Evolutionary conservation across 2,113 vertebrate species (phyloP).

Genomic region (Cranoglanis bouderius): DNA sequence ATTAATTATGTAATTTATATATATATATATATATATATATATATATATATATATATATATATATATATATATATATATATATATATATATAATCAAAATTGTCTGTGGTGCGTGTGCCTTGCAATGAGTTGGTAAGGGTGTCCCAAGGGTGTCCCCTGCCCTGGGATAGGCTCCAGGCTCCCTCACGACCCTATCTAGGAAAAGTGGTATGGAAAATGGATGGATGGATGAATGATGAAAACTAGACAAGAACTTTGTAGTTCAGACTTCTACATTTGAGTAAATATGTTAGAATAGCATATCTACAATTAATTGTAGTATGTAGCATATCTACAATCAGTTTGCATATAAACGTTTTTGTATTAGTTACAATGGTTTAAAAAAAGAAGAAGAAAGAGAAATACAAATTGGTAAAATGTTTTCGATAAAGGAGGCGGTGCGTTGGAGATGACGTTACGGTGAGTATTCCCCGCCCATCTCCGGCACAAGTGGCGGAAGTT

Average conservation of each 20-base stretch:
- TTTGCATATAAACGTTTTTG: not conserved
- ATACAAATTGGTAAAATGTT: not conserved
- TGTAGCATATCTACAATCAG: too few species aligned
- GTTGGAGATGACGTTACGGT: conserved; percentile 54
- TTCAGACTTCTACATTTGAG: not conserved
- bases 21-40: too few species aligned
- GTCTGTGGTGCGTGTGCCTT: too few species aligned
- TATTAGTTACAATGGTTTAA: not conserved
- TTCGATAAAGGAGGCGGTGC: conserved; percentile 39
- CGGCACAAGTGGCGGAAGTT: conserved; percentile 71
- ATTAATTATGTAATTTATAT: not conserved
- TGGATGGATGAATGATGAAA: not conserved
- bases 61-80: too few species aligned
- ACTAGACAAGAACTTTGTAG: not conserved
- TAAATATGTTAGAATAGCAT: not conserved
- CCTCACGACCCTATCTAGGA: too few species aligned
- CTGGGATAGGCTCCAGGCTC: too few species aligned
- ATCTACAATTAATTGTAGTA: not conserved
- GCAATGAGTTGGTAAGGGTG: too few species aligned
- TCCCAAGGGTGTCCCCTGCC: too few species aligned
- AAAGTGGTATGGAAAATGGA: too few species aligned
- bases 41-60: too few species aligned
- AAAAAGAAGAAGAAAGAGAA: not conserved
- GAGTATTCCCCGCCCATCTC: conserved; percentile 56
- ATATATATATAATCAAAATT: too few species aligned